Percentiles rank a stretch among this genome's conserved stretches.
phyloP scores from a whole-genome alignment of 2,888 invertebrate genomes.

The Gymnoscelis rufifasciata region DNA sequence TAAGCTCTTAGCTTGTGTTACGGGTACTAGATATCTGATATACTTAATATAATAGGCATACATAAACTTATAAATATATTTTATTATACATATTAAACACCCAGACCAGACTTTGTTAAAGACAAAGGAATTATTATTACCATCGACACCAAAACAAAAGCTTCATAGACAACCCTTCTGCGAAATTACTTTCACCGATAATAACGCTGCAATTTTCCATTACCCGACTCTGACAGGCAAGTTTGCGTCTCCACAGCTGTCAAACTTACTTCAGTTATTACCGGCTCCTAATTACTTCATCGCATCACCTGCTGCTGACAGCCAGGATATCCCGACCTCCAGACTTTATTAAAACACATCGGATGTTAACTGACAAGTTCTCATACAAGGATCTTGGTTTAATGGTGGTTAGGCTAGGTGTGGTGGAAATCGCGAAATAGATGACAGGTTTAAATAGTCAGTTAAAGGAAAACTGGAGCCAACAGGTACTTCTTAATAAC shows the following conservation, averaged over 20 bases:
- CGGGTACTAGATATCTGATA: too few relatives aligned
- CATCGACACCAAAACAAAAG: neutral
- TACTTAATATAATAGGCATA: too few relatives aligned
- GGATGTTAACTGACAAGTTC: conserved; percentile 15
- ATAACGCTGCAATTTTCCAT: conserved; percentile 10
- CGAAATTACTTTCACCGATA: conserved; percentile 2
- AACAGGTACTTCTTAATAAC: too few relatives aligned
- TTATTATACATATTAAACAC: too few relatives aligned
- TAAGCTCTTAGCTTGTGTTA: too few relatives aligned
- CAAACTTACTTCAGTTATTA: conserved; percentile 68
- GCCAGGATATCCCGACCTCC: conserved; percentile 38
- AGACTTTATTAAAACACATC: conserved; percentile 14
- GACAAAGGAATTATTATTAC: too few relatives aligned
- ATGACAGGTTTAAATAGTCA: conserved; percentile 58
- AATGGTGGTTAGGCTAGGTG: conserved; percentile 32
- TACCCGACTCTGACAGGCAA: conserved; percentile 26
- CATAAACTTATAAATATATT: too few relatives aligned
- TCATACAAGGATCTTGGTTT: conserved; percentile 30
- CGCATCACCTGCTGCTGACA: conserved; percentile 75
- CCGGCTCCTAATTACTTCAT: conserved; percentile 73
- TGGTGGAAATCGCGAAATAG: conserved; percentile 43
- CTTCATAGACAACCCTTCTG: neutral
- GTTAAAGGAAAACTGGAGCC: conserved; percentile 36
- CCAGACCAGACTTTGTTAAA: too few relatives aligned
- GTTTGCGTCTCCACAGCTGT: conserved; percentile 41